These are phyloP conservation scores for cattle (Bos taurus) DNA, from an alignment of 2,113 vertebrate genomes.

Conservation along the genomic window ARS-UCD2.0 NC_037356.1:16523001-16523500, in stretches of 20 bases:
- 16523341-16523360: neutral
- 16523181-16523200: neutral
- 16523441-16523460: neutral
- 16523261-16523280: neutral
- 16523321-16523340: constrained; percentile 22
- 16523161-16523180: neutral
- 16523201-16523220: neutral
- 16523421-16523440: constrained; percentile 26
- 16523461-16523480: neutral
- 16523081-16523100: neutral
- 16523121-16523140: neutral
- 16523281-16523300: neutral
- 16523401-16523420: neutral
- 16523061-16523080: neutral
- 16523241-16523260: neutral
- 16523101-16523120: neutral
- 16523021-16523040: neutral
- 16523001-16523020: neutral
- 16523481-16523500: neutral
- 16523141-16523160: neutral
- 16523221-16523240: constrained; percentile 1
- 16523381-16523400: constrained; percentile 10
- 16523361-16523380: neutral
- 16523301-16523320: neutral
- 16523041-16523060: neutral